Evolutionary conservation across 2,113 vertebrate genomes (phyloP), one percentile per base, ranked within the genome.

Genomic region (Aramus guarauna): DNA sequence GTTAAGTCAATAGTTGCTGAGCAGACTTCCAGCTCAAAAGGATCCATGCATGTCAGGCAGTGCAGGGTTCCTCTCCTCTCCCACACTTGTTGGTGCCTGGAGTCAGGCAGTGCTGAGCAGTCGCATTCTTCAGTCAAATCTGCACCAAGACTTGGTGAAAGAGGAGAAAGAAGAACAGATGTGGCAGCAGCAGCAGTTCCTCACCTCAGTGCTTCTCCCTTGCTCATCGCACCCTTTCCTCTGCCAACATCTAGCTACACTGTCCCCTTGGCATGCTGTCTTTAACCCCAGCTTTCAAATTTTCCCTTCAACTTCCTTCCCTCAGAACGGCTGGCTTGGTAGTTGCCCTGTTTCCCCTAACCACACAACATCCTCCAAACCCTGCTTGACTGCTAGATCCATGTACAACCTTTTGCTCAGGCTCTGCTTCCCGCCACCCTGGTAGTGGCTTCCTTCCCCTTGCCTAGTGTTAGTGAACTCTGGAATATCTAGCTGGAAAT

Each of bases 211-310:
- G 18, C 26, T 81, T 83, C 75, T 83, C 39, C 15, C 7, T 72
- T 59, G 27, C 29, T 71, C 13, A 5, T 48, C 39, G 53, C 0
- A 0, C 5, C 19, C 13, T 82, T 85, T 90, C 66, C 36, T 9
- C 14, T 67, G 37, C 8, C n/a, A 75, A 21, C 26, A 66, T 15
- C n/a, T 23, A 78, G 34, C 34, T 37, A 20, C 34, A 12, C 34
- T 29, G 37, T 11, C 11, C 23, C 37, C 45, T 59, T 62, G 39
- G 27, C 58, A 45, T 17, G 22, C 41, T 63, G 34, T 29, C 23
- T 87, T 78, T 12, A 4, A 34, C 4, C 19, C 2, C 5, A 7
- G 24, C 29, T 78, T 78, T 85, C 45, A 52, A 19, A 34, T 41
- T 69, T 73, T 69, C 39, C 50, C 34, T 45, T 50, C 22, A 39